These are phyloP conservation scores for Sarcoramphus papa DNA, from an alignment of 2,797 vertebrate species.

Conservation along the genomic window DNA sequence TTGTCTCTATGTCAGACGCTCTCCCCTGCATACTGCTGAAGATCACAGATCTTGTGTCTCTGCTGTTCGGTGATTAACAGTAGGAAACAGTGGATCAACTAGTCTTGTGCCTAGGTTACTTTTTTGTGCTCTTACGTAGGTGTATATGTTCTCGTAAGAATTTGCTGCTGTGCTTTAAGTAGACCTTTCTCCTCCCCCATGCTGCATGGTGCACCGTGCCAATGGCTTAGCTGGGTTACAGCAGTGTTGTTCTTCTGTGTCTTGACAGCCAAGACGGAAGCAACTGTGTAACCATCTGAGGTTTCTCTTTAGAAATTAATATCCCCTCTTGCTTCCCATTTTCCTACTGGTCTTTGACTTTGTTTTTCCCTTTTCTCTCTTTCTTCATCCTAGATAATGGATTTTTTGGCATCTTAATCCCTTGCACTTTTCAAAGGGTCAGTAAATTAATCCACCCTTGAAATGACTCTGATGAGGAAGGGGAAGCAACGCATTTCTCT, in stretches of 20 bases:
- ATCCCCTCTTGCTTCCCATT: not conserved
- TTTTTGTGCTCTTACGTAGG: not conserved
- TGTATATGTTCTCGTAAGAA: not conserved
- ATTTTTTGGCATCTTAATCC: not conserved
- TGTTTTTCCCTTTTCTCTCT: not conserved
- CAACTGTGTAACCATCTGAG: not conserved
- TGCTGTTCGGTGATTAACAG: not conserved
- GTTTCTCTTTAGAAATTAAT: not conserved
- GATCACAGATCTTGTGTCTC: not conserved
- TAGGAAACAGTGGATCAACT: not conserved
- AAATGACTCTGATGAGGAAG: not conserved
- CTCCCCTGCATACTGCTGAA: not conserved
- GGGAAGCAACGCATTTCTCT: not conserved
- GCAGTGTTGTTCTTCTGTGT: not conserved
- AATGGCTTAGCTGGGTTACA: not conserved
- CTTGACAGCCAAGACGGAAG: not conserved
- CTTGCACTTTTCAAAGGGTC: not conserved
- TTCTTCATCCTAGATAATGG: not conserved
- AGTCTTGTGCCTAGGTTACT: not conserved
- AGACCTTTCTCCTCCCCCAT: not conserved
- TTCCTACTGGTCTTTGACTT: not conserved
- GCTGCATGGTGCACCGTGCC: fast-evolving
- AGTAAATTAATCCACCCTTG: not conserved
- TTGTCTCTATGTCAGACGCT: not conserved
- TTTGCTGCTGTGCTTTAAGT: not conserved